phyloP scores from a whole-genome alignment of 64 coral and sea anemone genomes.

The Stylophora pistillata region DNA sequence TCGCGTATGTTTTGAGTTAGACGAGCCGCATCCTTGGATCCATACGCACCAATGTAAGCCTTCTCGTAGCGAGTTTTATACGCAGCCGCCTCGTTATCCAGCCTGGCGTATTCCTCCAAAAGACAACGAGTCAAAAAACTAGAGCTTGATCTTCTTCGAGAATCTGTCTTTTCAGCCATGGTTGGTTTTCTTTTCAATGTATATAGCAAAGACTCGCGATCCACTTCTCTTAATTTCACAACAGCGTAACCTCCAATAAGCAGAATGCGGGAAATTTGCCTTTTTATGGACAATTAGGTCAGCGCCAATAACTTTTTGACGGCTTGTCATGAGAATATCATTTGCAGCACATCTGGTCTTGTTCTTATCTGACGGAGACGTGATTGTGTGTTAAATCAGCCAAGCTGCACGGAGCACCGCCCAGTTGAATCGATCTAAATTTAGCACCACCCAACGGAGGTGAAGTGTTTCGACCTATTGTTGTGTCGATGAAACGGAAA shows the following conservation, averaged over 20 bases:
- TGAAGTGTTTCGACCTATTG: not conserved
- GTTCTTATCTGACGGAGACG: not conserved
- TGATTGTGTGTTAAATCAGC: conserved; percentile 18
- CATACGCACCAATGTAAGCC: conserved; percentile 29
- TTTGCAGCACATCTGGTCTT: not conserved
- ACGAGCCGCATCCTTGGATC: not conserved
- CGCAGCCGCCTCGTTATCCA: conserved; percentile 23
- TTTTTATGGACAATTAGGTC: not conserved
- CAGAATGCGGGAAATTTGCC: not conserved
- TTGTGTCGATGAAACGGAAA: not conserved
- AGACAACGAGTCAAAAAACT: conserved; percentile 24
- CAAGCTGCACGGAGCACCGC: not conserved
- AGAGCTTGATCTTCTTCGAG: conserved; percentile 21
- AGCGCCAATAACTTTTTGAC: not conserved
- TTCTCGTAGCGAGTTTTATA: conserved; percentile 17
- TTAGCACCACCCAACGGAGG: conserved; percentile 21
- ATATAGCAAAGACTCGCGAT: not conserved
- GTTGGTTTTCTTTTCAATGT: not conserved
- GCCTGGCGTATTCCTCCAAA: conserved; percentile 27
- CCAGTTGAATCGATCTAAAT: not conserved
- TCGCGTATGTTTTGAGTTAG: not conserved
- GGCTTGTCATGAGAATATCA: not conserved
- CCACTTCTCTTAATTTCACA: not conserved
- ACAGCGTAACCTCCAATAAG: not conserved
- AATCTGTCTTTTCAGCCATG: not conserved